These are phyloP conservation scores for Cromileptes altivelis DNA, from an alignment of 2,113 vertebrate genomes.

Conservation along the genomic window DNA sequence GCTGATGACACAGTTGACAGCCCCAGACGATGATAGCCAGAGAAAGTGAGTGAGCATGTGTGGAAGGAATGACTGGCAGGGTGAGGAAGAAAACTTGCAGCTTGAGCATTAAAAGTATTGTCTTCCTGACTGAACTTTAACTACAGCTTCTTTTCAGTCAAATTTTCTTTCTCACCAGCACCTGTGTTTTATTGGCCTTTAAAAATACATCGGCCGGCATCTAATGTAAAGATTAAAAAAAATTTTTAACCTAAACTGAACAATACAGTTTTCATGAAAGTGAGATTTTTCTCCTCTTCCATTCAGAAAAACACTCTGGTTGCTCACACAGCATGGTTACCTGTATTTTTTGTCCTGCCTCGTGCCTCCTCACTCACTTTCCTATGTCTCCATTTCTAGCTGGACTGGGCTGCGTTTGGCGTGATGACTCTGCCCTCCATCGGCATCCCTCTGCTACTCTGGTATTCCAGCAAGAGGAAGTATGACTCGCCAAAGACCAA, in stretches of 20 bases:
- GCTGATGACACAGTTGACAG: no score
- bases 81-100: no score
- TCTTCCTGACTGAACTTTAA: no score
- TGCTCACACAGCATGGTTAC: neutral
- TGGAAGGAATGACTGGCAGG: no score
- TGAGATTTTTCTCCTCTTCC: neutral
- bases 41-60: no score
- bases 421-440: constrained; percentile 99
- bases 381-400: constrained; percentile 66
- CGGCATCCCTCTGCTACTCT: constrained; percentile 95
- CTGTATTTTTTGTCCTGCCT: neutral
- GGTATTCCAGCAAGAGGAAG: constrained; percentile 98
- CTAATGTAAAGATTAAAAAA: no score
- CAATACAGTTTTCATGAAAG: neutral
- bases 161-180: no score
- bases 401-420: constrained; percentile 97
- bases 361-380: neutral
- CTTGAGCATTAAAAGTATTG: no score
- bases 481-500: constrained; percentile 94
- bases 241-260: neutral
- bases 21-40: no score
- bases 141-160: no score
- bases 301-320: neutral
- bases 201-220: no score
- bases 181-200: no score